phyloP scores from a whole-genome alignment of 1,140 invertebrate species.

The Neodiprion fabricii region DNA sequence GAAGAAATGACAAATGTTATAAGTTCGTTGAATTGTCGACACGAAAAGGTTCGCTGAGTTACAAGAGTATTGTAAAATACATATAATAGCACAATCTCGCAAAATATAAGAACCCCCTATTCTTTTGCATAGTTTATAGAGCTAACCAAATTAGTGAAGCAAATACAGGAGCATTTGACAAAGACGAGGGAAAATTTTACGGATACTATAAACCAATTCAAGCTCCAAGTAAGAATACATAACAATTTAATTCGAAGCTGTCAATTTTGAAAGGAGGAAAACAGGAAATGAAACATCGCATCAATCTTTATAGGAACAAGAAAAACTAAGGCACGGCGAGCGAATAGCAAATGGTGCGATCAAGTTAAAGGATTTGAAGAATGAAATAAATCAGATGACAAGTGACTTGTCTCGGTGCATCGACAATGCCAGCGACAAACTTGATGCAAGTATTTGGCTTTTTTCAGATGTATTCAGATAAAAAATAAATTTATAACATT shows the following conservation, averaged over 20 bases:
- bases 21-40: constrained; percentile 43
- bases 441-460: background rate
- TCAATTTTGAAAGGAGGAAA: background rate
- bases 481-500: background rate
- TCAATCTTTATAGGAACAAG: constrained; percentile 40
- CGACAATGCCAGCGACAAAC: background rate
- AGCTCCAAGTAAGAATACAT: constrained; percentile 42
- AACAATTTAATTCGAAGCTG: background rate
- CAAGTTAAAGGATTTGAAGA: constrained; percentile 53
- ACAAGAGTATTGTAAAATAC: background rate
- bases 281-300: background rate
- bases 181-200: constrained; percentile 43
- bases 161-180: constrained; percentile 43
- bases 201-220: constrained; percentile 39
- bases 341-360: constrained; percentile 43
- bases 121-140: constrained; percentile 38
- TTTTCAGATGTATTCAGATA: no score
- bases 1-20: constrained; percentile 50
- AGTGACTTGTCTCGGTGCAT: background rate
- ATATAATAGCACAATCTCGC: background rate
- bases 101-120: background rate
- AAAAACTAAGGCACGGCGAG: constrained; percentile 42
- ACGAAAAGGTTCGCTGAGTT: constrained; percentile 42
- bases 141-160: constrained; percentile 39
- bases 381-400: constrained; percentile 47